These are phyloP conservation scores for Rhinoptilus africanus DNA, from an alignment of 2,113 vertebrate genomes.

Conservation along the genomic window DNA sequence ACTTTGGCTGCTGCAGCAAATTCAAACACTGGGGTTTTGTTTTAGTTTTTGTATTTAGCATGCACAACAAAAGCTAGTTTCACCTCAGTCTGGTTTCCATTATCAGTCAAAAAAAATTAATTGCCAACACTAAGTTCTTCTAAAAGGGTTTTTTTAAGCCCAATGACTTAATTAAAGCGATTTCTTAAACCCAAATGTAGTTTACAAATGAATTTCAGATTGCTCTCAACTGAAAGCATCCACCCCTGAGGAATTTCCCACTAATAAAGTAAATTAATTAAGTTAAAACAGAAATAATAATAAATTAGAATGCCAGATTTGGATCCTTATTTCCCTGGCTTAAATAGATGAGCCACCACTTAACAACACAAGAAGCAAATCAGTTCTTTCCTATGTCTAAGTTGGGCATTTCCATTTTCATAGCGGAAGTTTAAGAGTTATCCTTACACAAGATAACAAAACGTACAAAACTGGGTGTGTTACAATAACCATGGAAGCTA, in stretches of 20 bases:
- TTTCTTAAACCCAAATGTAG: not conserved
- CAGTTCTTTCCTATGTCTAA: not conserved
- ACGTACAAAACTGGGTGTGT: not conserved
- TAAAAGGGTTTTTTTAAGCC: not conserved
- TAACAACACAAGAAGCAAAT: not conserved
- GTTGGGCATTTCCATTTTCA: not conserved
- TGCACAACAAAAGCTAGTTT: not conserved
- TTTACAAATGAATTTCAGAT: not conserved
- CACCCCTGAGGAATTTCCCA: accelerated
- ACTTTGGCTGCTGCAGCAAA: not conserved
- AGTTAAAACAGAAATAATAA: not conserved
- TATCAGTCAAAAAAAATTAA: not conserved
- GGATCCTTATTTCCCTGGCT: not conserved
- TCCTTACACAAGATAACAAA: not conserved
- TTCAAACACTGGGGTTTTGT: not conserved
- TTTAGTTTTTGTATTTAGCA: not conserved
- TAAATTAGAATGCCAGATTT: not conserved
- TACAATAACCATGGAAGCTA: not conserved
- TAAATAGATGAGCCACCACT: not conserved
- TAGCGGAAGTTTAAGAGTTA: not conserved
- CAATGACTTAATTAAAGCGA: not conserved
- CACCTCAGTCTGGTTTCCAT: not conserved
- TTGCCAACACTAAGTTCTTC: not conserved
- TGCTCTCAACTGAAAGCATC: not conserved
- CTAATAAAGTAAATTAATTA: not conserved